Conservation (phyloP, 1,140 invertebrate genomes). For the Himalopsyche phryganea region DNA sequence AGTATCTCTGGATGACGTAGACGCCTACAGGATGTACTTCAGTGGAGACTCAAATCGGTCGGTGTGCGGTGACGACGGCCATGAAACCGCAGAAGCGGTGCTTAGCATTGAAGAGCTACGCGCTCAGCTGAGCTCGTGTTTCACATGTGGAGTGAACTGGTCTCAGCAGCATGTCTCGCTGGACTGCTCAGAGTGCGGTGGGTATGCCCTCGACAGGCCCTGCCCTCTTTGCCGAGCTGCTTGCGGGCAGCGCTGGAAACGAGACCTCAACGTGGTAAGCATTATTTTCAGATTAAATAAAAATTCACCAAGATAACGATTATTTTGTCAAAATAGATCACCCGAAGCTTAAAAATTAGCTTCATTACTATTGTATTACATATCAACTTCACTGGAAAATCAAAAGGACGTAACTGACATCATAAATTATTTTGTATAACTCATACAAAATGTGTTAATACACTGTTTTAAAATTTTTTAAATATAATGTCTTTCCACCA, state of each 20-base stretch:
- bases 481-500: no score
- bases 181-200: conserved; percentile 79
- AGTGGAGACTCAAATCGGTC: background rate
- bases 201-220: conserved; percentile 71
- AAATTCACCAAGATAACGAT: no score
- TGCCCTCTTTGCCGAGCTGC: conserved; percentile 75
- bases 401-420: no score
- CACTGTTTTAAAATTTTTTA: no score
- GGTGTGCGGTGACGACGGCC: conserved; percentile 1
- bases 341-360: no score
- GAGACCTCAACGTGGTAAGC: conserved; percentile 70
- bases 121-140: conserved; percentile 68
- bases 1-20: conserved; percentile 19
- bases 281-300: no score
- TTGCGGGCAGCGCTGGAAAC: conserved; percentile 70
- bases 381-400: no score
- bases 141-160: conserved; percentile 81
- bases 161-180: conserved; percentile 73
- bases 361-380: no score
- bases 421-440: no score
- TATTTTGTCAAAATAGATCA: no score
- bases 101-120: conserved; percentile 71
- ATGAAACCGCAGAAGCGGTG: conserved; percentile 42
- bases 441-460: no score
- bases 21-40: background rate